Evolutionary conservation across 2,797 vertebrate species (phyloP).

Genomic region (Phrynocephalus vlangalii): DNA sequence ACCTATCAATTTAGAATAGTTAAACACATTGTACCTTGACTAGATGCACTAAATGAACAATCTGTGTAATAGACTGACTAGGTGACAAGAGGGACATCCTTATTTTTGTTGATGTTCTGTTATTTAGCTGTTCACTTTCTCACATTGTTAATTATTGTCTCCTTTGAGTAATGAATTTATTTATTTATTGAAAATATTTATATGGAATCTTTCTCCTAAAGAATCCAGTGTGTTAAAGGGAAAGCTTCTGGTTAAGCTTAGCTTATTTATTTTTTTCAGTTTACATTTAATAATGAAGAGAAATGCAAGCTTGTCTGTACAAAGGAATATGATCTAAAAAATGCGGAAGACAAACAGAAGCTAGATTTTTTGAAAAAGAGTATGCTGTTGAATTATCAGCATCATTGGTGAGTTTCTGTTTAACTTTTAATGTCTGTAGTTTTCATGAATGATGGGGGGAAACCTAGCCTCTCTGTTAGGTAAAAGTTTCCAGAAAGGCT

Average conservation of each 20-base stretch:
- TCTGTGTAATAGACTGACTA: neutral
- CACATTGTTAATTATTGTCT: neutral
- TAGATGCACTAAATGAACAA: neutral
- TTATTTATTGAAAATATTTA: constrained; percentile 2
- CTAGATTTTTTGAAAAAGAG: constrained; percentile 93
- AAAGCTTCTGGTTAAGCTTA: neutral
- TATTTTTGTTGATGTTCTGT: neutral
- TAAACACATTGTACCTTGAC: neutral
- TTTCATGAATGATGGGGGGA: neutral
- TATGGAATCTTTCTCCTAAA: neutral
- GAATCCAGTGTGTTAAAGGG: neutral
- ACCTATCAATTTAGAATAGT: neutral
- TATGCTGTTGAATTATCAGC: constrained; percentile 95
- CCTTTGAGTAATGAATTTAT: neutral
- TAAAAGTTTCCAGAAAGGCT: neutral
- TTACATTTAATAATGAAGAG: constrained; percentile 85
- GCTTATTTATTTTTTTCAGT: constrained; percentile 79
- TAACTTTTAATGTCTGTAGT: neutral
- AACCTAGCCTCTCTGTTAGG: neutral
- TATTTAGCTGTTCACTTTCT: neutral
- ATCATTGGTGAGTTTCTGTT: constrained; percentile 87
- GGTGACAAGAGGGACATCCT: neutral
- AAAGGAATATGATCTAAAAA: constrained; percentile 82
- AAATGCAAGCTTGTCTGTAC: constrained; percentile 86
- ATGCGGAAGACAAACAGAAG: constrained; percentile 82